Conservation (phyloP, 1,140 invertebrate genomes). For the Lucilia sericata region DNA sequence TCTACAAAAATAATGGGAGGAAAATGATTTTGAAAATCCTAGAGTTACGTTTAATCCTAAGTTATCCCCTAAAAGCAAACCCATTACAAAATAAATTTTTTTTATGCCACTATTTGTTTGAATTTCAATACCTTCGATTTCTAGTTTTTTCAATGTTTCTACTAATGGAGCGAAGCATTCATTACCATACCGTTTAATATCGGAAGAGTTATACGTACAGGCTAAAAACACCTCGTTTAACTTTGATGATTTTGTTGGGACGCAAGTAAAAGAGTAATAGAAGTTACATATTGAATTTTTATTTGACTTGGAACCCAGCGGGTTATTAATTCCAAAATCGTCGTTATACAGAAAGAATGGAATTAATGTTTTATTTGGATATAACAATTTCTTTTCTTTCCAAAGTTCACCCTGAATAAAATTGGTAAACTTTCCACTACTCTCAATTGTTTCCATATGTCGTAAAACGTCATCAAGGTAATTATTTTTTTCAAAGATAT, state of each 20-base stretch:
- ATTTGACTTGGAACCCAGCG: neutral
- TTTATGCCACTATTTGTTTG: too few relatives aligned
- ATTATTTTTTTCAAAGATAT: too few relatives aligned
- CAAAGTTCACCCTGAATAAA: conserved; percentile 27
- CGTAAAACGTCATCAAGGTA: too few relatives aligned
- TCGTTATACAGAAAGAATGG: conserved; percentile 22
- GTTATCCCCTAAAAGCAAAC: too few relatives aligned
- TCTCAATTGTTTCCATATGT: neutral
- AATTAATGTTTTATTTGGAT: conserved; percentile 21
- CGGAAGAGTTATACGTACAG: neutral
- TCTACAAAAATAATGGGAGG: too few relatives aligned
- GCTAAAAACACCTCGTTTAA: too few relatives aligned
- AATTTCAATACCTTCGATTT: too few relatives aligned
- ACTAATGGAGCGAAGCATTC: neutral
- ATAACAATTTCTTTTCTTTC: neutral
- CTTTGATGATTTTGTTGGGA: neutral
- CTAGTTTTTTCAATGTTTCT: too few relatives aligned
- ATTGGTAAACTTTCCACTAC: neutral
- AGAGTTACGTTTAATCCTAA: too few relatives aligned
- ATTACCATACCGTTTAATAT: conserved; percentile 16
- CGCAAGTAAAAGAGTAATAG: conserved; percentile 14
- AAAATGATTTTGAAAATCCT: too few relatives aligned
- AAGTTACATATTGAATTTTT: neutral
- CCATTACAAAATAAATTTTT: too few relatives aligned
- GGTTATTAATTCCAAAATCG: conserved; percentile 29